Percentiles rank a stretch among this genome's conserved stretches.
These are phyloP conservation scores for Riptortus pedestris DNA, from an alignment of 1,140 invertebrate species.

Conservation along the genomic window DNA sequence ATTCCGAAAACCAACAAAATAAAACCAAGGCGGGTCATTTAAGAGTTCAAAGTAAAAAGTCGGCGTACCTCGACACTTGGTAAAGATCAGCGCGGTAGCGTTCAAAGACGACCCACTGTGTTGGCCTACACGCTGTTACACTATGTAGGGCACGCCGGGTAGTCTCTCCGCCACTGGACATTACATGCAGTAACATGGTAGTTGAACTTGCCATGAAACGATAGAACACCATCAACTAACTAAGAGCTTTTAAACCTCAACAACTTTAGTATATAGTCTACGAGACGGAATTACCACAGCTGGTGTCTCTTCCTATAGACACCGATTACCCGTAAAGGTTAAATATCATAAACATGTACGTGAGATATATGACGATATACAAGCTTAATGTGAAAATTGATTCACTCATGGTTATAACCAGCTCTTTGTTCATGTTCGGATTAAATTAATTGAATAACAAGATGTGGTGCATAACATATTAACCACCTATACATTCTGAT, in stretches of 20 bases:
- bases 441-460: too few species aligned
- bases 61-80: conserved; percentile 33
- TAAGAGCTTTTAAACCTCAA: conserved; percentile 69
- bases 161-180: conserved; percentile 24
- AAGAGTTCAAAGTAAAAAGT: conserved; percentile 64
- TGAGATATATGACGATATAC: too few species aligned
- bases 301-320: too few species aligned
- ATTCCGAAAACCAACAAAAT: conserved; percentile 56
- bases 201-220: conserved; percentile 44
- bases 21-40: conserved; percentile 59
- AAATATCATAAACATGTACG: too few species aligned
- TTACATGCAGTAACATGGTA: conserved; percentile 37
- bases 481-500: too few species aligned
- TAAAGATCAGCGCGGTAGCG: conserved; percentile 29
- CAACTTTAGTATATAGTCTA: conserved; percentile 81
- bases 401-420: too few species aligned
- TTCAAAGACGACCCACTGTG: conserved; percentile 43
- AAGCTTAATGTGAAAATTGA: too few species aligned
- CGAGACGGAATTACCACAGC: conserved; percentile 84
- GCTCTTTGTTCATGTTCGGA: too few species aligned
- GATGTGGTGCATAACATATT: too few species aligned
- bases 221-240: conserved; percentile 53
- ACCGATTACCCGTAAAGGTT: too few species aligned
- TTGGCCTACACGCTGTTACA: neutral
- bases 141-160: conserved; percentile 10